Percentiles rank a stretch among this genome's conserved stretches.
Evolutionary conservation across 2,888 invertebrate genomes (phyloP).

Genomic region (Pseudococcus longispinus): DNA sequence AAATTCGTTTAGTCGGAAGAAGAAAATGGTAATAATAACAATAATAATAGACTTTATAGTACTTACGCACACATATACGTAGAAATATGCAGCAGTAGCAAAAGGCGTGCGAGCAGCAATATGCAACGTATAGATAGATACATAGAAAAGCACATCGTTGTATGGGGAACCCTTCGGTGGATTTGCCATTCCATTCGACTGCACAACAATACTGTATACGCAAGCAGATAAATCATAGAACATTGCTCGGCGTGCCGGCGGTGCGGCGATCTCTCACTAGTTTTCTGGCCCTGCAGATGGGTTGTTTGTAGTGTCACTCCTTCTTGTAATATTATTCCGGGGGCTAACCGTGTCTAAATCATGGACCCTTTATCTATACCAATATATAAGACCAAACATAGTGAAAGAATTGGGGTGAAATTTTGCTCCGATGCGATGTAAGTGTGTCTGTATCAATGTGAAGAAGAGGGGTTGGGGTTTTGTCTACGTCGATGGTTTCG

Average conservation of each 20-base stretch:
- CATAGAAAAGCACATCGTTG: neutral
- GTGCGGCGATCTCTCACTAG: neutral
- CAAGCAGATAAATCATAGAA: conserved; percentile 53
- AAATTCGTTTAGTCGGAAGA: conserved; percentile 50
- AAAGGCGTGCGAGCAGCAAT: conserved; percentile 5
- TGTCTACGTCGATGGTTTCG: neutral
- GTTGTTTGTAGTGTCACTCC: conserved; percentile 57
- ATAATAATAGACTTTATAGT: conserved; percentile 43
- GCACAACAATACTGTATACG: conserved; percentile 46
- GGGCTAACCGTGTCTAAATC: conserved; percentile 56
- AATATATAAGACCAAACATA: neutral
- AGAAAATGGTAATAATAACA: conserved; percentile 44
- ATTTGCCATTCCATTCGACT: conserved; percentile 56
- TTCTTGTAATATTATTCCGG: conserved; percentile 54
- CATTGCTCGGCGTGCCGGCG: conserved; percentile 41
- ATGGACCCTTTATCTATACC: neutral
- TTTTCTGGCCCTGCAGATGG: conserved; percentile 53
- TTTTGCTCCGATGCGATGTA: neutral
- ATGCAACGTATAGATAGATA: neutral
- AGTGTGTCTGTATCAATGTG: conserved; percentile 13
- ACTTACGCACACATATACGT: neutral
- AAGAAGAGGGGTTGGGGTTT: neutral
- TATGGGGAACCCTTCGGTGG: conserved; percentile 48
- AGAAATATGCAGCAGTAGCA: neutral
- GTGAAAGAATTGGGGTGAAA: conserved; percentile 42